phyloP scores from a whole-genome alignment of 2,797 vertebrate genomes.

The Acanthurus leucopareius region DNA sequence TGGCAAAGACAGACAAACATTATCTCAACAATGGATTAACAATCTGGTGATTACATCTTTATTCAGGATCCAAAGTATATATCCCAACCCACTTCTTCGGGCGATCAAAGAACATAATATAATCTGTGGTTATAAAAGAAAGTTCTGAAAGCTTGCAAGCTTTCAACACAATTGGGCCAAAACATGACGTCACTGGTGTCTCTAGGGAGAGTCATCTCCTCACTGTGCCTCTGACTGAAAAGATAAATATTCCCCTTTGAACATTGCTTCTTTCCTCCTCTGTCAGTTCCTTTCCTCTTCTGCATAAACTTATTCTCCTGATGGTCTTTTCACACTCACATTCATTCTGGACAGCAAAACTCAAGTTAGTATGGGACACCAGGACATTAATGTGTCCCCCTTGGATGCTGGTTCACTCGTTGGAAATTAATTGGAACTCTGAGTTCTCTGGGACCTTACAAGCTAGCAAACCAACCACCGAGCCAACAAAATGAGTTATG shows the following conservation, averaged over 20 bases:
- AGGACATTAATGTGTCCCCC: constrained; percentile 57
- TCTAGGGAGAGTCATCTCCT: constrained; percentile 2
- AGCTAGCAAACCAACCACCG: constrained; percentile 36
- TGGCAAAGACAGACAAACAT: not conserved
- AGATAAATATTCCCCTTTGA: constrained; percentile 35
- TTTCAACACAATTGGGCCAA: not conserved
- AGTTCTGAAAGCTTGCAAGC: not conserved
- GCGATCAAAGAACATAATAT: not conserved
- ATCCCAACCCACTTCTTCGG: not conserved
- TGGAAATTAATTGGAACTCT: constrained; percentile 63
- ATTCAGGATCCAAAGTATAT: not conserved
- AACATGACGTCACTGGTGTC: not conserved
- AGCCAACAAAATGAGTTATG: constrained; percentile 61
- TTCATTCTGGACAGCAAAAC: constrained; percentile 67
- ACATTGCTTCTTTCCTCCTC: constrained; percentile 15
- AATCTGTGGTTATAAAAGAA: not conserved
- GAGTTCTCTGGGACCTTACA: constrained; percentile 52
- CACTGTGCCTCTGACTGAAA: constrained; percentile 20
- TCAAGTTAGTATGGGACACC: constrained; percentile 56
- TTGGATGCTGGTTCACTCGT: constrained; percentile 54
- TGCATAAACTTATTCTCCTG: constrained; percentile 73
- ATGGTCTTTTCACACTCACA: constrained; percentile 68
- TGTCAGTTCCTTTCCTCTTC: constrained; percentile 22
- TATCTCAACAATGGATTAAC: not conserved
- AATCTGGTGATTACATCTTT: not conserved